phyloP scores from a whole-genome alignment of 2,797 vertebrate genomes.

The Rhinella marina region DNA sequence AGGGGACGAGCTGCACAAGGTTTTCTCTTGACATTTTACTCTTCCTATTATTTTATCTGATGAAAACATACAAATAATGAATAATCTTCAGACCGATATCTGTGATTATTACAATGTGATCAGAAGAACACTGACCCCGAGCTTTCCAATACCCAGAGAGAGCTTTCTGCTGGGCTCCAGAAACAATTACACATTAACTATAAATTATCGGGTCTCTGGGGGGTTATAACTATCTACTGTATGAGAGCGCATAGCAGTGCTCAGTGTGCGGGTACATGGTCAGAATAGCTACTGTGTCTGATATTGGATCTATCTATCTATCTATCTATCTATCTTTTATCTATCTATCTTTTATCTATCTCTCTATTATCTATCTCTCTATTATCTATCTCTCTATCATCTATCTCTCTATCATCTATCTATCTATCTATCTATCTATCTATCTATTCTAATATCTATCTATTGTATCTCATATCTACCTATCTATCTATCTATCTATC shows the following conservation, averaged over 20 bases:
- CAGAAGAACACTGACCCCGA: neutral
- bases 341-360: neutral
- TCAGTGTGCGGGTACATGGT: neutral
- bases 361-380: neutral
- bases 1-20: slow-evolving; percentile 60
- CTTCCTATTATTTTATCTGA: neutral
- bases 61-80: neutral
- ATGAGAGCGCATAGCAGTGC: neutral
- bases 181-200: slow-evolving; percentile 19
- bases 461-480: too few relatives aligned
- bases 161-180: neutral
- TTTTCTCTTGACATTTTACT: slow-evolving; percentile 37
- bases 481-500: too few relatives aligned
- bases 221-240: neutral
- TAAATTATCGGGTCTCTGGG: slow-evolving; percentile 11
- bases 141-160: neutral
- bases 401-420: too few relatives aligned
- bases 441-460: too few relatives aligned
- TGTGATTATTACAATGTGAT: neutral
- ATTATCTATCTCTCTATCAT: too few relatives aligned
- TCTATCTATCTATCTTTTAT: neutral
- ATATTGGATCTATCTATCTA: neutral
- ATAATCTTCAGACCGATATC: neutral
- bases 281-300: neutral
- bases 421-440: too few relatives aligned